Evolutionary conservation across 1,140 invertebrate species (phyloP), one percentile per base, ranked within the genome.

Genomic region (Doryteuthis pealeii): DNA sequence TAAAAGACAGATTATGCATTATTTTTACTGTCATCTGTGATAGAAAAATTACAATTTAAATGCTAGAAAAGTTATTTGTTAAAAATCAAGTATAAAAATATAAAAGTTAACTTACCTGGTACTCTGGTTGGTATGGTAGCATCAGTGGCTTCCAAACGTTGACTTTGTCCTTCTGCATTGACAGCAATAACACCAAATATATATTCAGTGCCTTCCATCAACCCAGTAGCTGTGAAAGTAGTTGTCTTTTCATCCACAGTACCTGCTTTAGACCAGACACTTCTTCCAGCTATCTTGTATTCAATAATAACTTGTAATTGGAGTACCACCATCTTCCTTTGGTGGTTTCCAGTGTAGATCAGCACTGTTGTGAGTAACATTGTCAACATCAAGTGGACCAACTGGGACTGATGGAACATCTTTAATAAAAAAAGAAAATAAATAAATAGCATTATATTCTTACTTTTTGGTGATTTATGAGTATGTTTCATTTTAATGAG

Each of bases 111-210:
- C 81, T 85, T 86, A 91, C 90, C 95, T 88, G 94, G 97, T 74
- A 96, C 95, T 94, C 97, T 95, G 88, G 94, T 94, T 0, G 66
- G 66, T 0, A 92, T 92, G 78, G 98, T 95, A 15, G 96, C 94
- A 93, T 18, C 95, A 94, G 83, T 95, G 93, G 94, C 93, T 45
- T 92, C 91, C 10, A 98, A 89, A 0, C 96, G 95, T 76, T 92
- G 90, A 1, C 95, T 97, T 87, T 97, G 95, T 4, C 96, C 96
- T 83, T 95, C 93, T 78, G 94, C 94, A 87, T 99, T 97, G 88
- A 97, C 95, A 2, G 96, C 94, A 82, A 72, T 78, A 26, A 83
- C 77, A 32, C 81, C 70, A 78, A 83, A 81, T 28, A 67, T n/a
- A 69, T 83, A 83, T 18, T 83, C 79, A 32, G 65, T 78, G 45